Conservation (phyloP, 2,797 vertebrate genomes). For the Coracias cyanogaster region DNA sequence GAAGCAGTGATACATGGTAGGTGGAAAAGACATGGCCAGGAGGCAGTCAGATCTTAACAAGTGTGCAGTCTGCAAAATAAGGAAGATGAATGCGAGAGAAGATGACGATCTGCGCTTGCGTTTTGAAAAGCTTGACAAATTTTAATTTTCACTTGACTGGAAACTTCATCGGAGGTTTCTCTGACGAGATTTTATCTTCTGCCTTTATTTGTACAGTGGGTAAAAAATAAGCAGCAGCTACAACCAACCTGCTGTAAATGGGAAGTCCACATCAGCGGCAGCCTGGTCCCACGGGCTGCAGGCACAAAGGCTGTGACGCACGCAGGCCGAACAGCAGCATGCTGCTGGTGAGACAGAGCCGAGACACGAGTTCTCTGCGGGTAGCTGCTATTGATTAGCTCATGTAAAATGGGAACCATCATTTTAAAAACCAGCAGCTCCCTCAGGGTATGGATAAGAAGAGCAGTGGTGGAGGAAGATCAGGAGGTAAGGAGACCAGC, state of each 20-base stretch:
- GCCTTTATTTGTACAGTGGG: neutral
- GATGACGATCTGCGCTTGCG: neutral
- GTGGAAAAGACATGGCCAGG: neutral
- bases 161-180: constrained; percentile 17
- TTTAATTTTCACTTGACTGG: neutral
- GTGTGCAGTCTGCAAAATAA: neutral
- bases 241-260: neutral
- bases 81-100: neutral
- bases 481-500: neutral
- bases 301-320: neutral
- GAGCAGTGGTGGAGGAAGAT: neutral
- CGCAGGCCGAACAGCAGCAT: fast-evolving
- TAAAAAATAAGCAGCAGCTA: neutral
- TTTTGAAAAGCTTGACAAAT: neutral
- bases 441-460: fast-evolving
- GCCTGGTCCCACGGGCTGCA: fast-evolving
- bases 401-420: neutral
- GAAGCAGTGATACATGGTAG: neutral
- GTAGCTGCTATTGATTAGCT: neutral
- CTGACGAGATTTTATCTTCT: constrained; percentile 1
- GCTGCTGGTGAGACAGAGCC: neutral
- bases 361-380: neutral
- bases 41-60: neutral
- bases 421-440: neutral
- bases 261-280: neutral